Conservation (phyloP, 2,888 invertebrate species). For the Ypsolopha scabrella region DNA sequence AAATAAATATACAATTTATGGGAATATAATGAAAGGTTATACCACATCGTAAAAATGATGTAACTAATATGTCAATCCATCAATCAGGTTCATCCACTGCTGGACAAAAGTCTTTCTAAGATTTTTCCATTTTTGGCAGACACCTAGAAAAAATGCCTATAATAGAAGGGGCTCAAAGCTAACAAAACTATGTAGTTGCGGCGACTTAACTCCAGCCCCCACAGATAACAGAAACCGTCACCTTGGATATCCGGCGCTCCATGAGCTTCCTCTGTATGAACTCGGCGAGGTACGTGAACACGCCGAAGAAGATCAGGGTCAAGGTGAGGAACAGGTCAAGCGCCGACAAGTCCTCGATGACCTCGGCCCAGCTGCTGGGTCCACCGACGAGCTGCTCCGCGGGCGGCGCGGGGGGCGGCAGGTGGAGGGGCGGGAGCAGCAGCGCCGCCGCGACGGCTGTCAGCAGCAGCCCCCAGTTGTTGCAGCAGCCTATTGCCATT, state of each 20-base stretch:
- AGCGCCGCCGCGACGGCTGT: conserved; percentile 36
- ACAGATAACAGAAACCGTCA: conserved; percentile 11
- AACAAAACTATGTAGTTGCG: too few relatives aligned
- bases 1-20: too few relatives aligned
- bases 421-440: conserved; percentile 40
- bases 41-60: too few relatives aligned
- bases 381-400: conserved; percentile 15
- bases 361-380: conserved; percentile 17
- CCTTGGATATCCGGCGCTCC: conserved; percentile 49
- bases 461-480: conserved; percentile 31
- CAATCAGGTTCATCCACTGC: too few relatives aligned
- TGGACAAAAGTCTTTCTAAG: too few relatives aligned
- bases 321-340: conserved; percentile 34
- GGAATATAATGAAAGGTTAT: too few relatives aligned
- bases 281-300: conserved; percentile 37
- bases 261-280: conserved; percentile 52
- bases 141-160: too few relatives aligned
- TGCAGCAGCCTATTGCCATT: conserved; percentile 27
- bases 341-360: conserved; percentile 23
- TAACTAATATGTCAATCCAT: too few relatives aligned
- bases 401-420: conserved; percentile 19
- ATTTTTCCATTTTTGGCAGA: too few relatives aligned
- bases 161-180: too few relatives aligned
- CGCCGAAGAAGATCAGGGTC: conserved; percentile 26
- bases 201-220: too few relatives aligned